A percentile compares a stretch with the other conserved stretches of the same genome.
These are phyloP conservation scores for Zhengitettix transpicula DNA, from an alignment of 2,888 invertebrate genomes.

Conservation along the genomic window DNA sequence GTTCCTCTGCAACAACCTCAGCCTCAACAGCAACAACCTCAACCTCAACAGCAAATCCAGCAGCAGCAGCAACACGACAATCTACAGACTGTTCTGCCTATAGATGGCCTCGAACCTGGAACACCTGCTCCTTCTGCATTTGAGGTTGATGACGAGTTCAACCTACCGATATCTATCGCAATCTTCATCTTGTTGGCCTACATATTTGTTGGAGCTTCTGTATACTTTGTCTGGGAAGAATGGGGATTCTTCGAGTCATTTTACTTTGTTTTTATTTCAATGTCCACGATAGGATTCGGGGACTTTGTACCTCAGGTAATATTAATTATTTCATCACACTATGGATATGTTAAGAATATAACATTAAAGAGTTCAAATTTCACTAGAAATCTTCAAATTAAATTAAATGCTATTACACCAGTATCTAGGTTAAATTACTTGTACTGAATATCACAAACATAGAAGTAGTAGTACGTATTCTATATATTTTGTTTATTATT, in stretches of 20 bases:
- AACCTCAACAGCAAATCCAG: conserved; percentile 18
- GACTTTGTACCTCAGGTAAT: conserved; percentile 65
- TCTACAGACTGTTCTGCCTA: conserved; percentile 15
- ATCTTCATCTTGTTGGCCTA: conserved; percentile 67
- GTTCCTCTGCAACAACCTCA: conserved; percentile 2
- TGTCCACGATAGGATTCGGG: conserved; percentile 95
- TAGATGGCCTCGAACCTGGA: conserved; percentile 21
- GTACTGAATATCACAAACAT: too few relatives aligned
- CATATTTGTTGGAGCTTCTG: conserved; percentile 69
- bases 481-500: too few relatives aligned
- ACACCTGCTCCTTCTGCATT: conserved; percentile 65
- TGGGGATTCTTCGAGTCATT: conserved; percentile 91
- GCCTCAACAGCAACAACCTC: conserved; percentile 13
- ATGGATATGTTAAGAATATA: too few relatives aligned
- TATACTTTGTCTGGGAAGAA: conserved; percentile 58
- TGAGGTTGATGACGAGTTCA: conserved; percentile 84
- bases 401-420: too few relatives aligned
- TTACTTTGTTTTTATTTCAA: conserved; percentile 93
- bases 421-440: too few relatives aligned
- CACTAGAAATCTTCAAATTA: too few relatives aligned
- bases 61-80: conserved; percentile 14
- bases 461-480: too few relatives aligned
- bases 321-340: too few relatives aligned
- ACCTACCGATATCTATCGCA: conserved; percentile 81
- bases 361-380: too few relatives aligned